These are phyloP conservation scores for Mormyrus lacerda DNA, from an alignment of 2,113 vertebrate species.

Conservation along the genomic window DNA sequence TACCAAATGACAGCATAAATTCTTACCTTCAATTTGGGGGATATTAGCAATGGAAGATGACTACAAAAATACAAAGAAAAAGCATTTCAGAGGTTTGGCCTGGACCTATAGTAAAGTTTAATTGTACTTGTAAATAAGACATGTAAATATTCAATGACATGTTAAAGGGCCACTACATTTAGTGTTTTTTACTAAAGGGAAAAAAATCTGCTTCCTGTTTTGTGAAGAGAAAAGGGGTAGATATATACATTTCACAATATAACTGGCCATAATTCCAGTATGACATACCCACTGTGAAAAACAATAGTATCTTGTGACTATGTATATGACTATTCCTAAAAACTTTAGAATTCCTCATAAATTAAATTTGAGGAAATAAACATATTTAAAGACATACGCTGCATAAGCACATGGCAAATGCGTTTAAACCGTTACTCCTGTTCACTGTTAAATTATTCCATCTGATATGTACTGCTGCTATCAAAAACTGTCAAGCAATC, in stretches of 20 bases:
- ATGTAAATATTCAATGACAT: neutral
- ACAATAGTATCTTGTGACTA: neutral
- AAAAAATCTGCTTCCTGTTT: neutral
- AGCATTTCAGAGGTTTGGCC: conserved; percentile 7
- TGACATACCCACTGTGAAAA: neutral
- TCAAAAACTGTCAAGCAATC: neutral
- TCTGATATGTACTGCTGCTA: neutral
- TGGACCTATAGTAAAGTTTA: neutral
- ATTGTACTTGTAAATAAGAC: neutral
- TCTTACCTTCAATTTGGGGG: conserved; percentile 74
- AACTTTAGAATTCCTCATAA: neutral
- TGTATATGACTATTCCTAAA: neutral
- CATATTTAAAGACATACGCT: neutral
- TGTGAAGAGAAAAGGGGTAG: neutral
- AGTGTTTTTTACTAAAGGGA: neutral
- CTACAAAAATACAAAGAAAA: conserved; percentile 54
- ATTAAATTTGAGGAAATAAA: neutral
- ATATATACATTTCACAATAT: neutral
- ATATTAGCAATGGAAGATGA: conserved; percentile 54
- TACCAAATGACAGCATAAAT: neutral
- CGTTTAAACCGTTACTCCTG: neutral
- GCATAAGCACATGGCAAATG: neutral
- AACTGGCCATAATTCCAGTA: neutral
- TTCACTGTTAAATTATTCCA: neutral
- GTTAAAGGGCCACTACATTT: neutral